Conservation (phyloP, 2,888 invertebrate genomes). For the Helobdella robusta region DNA sequence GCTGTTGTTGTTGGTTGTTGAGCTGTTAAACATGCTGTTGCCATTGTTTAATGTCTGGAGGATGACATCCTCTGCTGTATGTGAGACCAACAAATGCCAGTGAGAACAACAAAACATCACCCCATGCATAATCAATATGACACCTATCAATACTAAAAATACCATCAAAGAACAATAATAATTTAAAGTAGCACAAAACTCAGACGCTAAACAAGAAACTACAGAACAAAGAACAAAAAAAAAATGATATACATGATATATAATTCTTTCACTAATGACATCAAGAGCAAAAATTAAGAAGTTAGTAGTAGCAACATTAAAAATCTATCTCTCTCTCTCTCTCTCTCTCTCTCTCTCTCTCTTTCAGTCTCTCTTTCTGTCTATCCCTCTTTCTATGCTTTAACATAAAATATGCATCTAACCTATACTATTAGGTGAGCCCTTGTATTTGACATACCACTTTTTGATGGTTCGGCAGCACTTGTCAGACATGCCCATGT, state of each 20-base stretch:
- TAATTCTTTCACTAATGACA: no score
- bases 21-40: background rate
- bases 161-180: no score
- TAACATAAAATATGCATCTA: conserved; percentile 1
- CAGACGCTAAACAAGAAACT: no score
- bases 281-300: no score
- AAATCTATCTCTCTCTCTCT: background rate
- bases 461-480: conserved; percentile 51
- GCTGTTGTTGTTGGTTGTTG: background rate
- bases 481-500: conserved; percentile 50
- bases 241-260: no score
- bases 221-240: no score
- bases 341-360: background rate
- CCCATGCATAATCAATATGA: no score
- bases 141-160: no score
- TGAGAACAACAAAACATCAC: no score
- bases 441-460: conserved; percentile 50
- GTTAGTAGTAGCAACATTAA: no score
- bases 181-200: no score
- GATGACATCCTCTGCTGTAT: conserved; percentile 8
- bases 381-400: background rate
- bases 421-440: conserved; percentile 36
- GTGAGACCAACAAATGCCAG: no score
- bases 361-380: background rate
- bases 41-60: background rate